These are phyloP conservation scores for Meteorus colon DNA, from an alignment of 2,888 invertebrate genomes.

Conservation along the genomic window DNA sequence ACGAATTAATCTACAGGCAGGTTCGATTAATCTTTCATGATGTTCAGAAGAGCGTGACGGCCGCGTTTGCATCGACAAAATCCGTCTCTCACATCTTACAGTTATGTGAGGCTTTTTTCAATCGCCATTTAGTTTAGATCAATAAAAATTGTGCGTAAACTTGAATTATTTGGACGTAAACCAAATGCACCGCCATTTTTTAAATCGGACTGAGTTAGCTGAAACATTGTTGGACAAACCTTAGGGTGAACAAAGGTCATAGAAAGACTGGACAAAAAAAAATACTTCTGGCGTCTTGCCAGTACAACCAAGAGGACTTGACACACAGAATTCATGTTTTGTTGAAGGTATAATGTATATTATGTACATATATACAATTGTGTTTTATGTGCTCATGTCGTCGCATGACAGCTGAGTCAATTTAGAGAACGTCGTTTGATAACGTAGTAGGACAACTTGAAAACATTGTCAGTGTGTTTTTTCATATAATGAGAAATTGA, in stretches of 20 bases:
- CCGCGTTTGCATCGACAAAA: conserved; percentile 22
- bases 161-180: neutral
- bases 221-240: neutral
- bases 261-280: neutral
- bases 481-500: neutral
- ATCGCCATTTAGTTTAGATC: neutral
- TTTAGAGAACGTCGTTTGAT: conserved; percentile 16
- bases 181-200: neutral
- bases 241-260: conserved; percentile 17
- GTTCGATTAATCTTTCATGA: conserved; percentile 16
- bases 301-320: neutral
- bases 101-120: neutral
- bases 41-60: conserved; percentile 24
- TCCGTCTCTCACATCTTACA: neutral
- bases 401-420: neutral
- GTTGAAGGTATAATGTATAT: neutral
- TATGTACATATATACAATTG: neutral
- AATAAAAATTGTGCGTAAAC: neutral
- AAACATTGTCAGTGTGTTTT: neutral
- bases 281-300: neutral
- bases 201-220: neutral
- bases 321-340: conserved; percentile 7
- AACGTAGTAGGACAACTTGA: neutral
- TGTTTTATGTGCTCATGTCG: neutral
- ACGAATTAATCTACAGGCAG: conserved; percentile 17